Conservation (phyloP, 2,888 invertebrate species). For the Leptinotarsa tumamoca region DNA sequence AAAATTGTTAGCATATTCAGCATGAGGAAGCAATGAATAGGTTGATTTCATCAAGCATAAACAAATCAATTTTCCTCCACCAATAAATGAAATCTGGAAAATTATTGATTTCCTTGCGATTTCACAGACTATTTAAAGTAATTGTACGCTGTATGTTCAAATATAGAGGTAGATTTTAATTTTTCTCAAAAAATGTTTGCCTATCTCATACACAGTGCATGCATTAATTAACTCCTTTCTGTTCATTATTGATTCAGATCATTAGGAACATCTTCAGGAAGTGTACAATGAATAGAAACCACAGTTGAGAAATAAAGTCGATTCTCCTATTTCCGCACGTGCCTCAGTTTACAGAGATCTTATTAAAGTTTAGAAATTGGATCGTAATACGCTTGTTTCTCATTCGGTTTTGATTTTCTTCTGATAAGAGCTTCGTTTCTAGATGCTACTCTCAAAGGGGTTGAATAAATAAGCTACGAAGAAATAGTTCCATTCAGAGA, state of each 20-base stretch:
- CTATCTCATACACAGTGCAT: neutral
- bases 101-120: too few relatives aligned
- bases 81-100: too few relatives aligned
- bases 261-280: neutral
- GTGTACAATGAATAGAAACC: neutral
- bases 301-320: neutral
- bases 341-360: neutral
- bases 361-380: conserved; percentile 8
- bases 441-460: neutral
- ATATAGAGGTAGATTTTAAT: too few relatives aligned
- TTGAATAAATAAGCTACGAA: neutral
- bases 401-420: conserved; percentile 3
- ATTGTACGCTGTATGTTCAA: too few relatives aligned
- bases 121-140: too few relatives aligned
- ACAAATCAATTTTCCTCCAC: too few relatives aligned
- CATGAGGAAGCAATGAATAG: too few relatives aligned
- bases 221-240: neutral
- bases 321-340: neutral
- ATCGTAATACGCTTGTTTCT: conserved; percentile 1
- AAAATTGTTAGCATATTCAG: too few relatives aligned
- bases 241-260: neutral
- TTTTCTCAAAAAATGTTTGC: too few relatives aligned
- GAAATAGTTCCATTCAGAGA: neutral
- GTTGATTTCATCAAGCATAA: too few relatives aligned
- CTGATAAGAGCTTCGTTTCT: neutral